These are phyloP conservation scores for Ciconia boyciana DNA, from an alignment of 2,113 vertebrate species.

Conservation along the genomic window DNA sequence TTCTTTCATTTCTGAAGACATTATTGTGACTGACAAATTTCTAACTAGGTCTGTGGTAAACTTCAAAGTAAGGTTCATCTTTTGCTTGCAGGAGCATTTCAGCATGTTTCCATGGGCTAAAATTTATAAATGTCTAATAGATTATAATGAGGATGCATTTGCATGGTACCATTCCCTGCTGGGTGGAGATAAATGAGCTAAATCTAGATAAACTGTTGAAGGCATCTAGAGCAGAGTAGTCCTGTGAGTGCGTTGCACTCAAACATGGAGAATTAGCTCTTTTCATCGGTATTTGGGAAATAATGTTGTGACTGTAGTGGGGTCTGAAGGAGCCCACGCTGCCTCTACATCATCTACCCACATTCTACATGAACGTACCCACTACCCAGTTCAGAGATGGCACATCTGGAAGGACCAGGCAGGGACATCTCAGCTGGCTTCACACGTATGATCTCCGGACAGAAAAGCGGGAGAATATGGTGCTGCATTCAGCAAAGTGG, in stretches of 20 bases:
- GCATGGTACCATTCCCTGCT: background rate
- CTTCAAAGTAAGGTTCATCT: background rate
- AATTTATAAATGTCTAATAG: background rate
- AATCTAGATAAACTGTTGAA: background rate
- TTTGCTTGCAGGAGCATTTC: background rate
- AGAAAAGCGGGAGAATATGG: background rate
- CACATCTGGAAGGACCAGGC: background rate
- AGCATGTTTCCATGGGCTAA: background rate
- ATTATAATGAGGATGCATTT: background rate
- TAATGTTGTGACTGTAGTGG: accelerated
- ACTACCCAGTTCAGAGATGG: background rate
- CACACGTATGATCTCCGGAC: accelerated
- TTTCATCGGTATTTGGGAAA: background rate
- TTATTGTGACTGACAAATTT: background rate
- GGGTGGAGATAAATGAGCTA: background rate
- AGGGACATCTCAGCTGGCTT: background rate
- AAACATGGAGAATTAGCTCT: background rate
- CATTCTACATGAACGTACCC: too few species aligned
- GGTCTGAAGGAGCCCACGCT: background rate
- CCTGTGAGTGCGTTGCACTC: background rate
- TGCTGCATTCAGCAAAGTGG: background rate
- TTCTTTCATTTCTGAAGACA: background rate
- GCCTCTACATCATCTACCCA: background rate
- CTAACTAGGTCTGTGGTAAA: background rate
- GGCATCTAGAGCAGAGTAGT: background rate